Percentiles rank a stretch among this genome's conserved stretches.
These are phyloP conservation scores for Henicopernis longicauda DNA, from an alignment of 2,113 vertebrate genomes.

Conservation along the genomic window DNA sequence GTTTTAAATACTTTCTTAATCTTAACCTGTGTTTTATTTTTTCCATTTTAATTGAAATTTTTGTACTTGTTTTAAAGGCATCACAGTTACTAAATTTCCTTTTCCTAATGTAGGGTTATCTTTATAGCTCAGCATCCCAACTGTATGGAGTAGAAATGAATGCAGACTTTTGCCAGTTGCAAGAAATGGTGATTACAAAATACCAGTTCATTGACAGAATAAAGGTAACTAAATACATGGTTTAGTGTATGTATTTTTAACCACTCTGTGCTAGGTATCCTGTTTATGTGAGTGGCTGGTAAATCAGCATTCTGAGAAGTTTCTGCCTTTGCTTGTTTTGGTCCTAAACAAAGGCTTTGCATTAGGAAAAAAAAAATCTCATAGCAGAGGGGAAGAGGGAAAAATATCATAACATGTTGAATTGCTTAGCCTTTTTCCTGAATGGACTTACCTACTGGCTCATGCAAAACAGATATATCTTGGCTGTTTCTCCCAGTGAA, in stretches of 20 bases:
- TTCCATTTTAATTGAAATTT: background rate
- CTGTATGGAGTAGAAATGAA: constrained; percentile 88
- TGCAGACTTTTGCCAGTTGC: constrained; percentile 85
- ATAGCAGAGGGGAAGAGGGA: background rate
- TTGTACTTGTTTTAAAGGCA: background rate
- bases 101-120: constrained; percentile 78
- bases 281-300: background rate
- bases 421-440: background rate
- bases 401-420: background rate
- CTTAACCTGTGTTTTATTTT: background rate
- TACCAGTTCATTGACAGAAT: constrained; percentile 83
- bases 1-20: background rate
- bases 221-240: constrained; percentile 71
- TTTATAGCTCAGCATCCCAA: constrained; percentile 85
- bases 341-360: background rate
- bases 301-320: background rate
- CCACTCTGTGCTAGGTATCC: background rate
- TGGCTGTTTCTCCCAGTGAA: background rate
- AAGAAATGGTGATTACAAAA: constrained; percentile 81
- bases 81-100: constrained; percentile 21
- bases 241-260: background rate
- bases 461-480: background rate
- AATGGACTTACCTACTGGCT: background rate
- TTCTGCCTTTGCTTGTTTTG: background rate
- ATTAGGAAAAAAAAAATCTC: background rate